phyloP scores from a whole-genome alignment of 2,888 invertebrate genomes.

The Hypselothyrea guttata region DNA sequence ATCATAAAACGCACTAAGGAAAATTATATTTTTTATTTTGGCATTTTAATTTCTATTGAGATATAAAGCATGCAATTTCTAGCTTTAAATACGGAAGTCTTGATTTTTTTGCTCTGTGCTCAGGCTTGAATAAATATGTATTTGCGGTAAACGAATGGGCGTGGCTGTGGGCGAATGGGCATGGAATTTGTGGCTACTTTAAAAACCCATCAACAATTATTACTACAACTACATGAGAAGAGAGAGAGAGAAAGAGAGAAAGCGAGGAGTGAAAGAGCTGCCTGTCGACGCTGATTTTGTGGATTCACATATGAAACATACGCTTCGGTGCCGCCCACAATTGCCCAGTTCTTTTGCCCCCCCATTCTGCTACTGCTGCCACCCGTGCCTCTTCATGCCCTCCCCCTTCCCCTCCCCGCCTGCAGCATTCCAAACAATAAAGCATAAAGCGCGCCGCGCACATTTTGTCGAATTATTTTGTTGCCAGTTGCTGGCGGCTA shows the following conservation, averaged over 20 bases:
- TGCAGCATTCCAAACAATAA: conserved; percentile 68
- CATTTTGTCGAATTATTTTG: conserved; percentile 79
- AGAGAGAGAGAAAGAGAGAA: conserved; percentile 17
- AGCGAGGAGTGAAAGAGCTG: conserved; percentile 24
- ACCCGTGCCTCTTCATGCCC: too few relatives aligned
- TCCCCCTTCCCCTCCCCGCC: conserved; percentile 19
- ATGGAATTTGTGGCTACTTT: conserved; percentile 50
- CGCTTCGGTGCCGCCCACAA: conserved; percentile 27
- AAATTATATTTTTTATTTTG: too few relatives aligned
- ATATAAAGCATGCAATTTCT: too few relatives aligned
- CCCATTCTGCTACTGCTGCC: too few relatives aligned
- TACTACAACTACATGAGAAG: conserved; percentile 32
- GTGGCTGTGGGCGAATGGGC: neutral
- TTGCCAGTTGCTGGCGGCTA: conserved; percentile 70
- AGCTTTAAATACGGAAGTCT: too few relatives aligned
- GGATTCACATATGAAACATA: conserved; percentile 20
- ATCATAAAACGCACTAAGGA: too few relatives aligned
- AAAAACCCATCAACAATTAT: conserved; percentile 70
- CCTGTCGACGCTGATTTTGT: conserved; percentile 65
- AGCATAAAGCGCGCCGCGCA: conserved; percentile 78
- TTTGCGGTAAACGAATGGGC: conserved; percentile 2
- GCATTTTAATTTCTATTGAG: too few relatives aligned
- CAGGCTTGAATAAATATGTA: conserved; percentile 63
- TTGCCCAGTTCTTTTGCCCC: conserved; percentile 16
- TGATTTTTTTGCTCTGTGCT: too few relatives aligned